Percentiles rank a stretch among this genome's conserved stretches.
Conservation (phyloP, 2,797 vertebrate species). For the Dicrostonyx torquatus region DNA sequence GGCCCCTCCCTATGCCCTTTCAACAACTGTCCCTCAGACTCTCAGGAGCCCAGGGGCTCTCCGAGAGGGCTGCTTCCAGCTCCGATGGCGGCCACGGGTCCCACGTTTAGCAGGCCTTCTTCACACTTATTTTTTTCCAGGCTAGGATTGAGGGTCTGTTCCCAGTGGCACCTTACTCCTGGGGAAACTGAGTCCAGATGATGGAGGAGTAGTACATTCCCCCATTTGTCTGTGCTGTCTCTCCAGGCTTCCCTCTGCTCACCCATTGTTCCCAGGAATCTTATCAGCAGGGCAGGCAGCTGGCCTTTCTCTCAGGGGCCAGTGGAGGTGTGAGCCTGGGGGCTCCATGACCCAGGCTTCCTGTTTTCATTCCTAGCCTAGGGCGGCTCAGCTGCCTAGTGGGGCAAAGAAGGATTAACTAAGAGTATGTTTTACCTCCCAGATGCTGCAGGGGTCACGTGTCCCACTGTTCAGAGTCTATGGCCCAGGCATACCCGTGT, state of each 20-base stretch:
- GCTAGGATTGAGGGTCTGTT: background rate
- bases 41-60: rapidly evolving
- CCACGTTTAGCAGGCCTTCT: background rate
- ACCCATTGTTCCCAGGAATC: background rate
- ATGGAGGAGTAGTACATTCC: no score
- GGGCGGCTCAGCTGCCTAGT: background rate
- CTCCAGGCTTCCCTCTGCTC: background rate
- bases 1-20: background rate
- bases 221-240: background rate
- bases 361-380: slow-evolving; percentile 28
- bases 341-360: background rate
- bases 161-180: background rate
- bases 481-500: rapidly evolving
- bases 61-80: background rate
- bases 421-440: background rate
- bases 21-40: background rate
- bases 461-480: background rate
- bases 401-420: slow-evolving; percentile 1
- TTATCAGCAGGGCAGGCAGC: slow-evolving; percentile 21
- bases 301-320: slow-evolving; percentile 25
- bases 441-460: background rate
- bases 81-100: background rate
- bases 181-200: slow-evolving; percentile 8
- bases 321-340: background rate
- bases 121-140: background rate